phyloP scores from a whole-genome alignment of 2,797 vertebrate genomes.

The Nannoperca obscura region DNA sequence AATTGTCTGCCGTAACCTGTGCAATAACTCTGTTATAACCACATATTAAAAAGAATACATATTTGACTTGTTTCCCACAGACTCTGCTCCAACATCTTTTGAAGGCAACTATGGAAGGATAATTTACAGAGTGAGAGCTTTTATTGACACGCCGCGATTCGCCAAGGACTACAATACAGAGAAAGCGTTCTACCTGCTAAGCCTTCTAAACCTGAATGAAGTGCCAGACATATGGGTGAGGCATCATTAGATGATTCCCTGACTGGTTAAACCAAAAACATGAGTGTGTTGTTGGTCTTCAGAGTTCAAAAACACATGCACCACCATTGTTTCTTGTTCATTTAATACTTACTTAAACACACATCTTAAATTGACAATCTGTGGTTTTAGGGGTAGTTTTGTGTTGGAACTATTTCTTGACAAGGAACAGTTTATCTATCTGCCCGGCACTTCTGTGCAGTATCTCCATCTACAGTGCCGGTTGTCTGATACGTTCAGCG shows the following conservation, averaged over 20 bases:
- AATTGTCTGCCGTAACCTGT: background rate
- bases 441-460: background rate
- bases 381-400: background rate
- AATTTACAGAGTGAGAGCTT: conserved; percentile 89
- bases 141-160: conserved; percentile 93
- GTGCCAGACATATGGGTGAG: conserved; percentile 94
- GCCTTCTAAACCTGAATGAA: conserved; percentile 92
- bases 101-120: conserved; percentile 95
- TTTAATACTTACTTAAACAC: background rate
- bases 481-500: too few species aligned
- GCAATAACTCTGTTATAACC: background rate
- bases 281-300: background rate
- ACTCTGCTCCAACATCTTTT: conserved; percentile 92
- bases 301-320: background rate
- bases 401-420: background rate
- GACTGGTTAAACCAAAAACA: background rate
- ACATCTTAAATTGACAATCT: background rate
- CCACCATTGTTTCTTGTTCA: background rate
- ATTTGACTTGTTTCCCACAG: conserved; percentile 68
- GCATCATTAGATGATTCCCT: background rate
- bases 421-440: background rate
- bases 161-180: conserved; percentile 91
- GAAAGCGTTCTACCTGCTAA: conserved; percentile 90
- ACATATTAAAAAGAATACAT: background rate
- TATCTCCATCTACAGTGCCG: background rate